A percentile compares a stretch with the other conserved stretches of the same genome.
These are phyloP conservation scores for Callorhinus ursinus DNA, from an alignment of 2,113 vertebrate genomes.

Conservation along the genomic window DNA sequence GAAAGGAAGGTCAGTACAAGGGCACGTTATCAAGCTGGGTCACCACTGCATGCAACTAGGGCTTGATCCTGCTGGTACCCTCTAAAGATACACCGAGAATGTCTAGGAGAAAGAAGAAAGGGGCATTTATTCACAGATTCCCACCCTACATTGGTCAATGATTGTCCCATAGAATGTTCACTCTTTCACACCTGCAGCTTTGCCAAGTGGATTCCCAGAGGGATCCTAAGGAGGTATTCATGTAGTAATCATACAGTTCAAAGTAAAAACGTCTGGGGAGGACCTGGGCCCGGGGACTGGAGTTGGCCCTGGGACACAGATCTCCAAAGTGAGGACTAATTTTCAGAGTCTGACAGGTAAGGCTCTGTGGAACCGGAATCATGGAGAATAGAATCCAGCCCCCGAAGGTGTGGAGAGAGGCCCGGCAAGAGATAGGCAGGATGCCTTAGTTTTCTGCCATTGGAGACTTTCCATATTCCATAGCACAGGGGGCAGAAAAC, in stretches of 20 bases:
- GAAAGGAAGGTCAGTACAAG: not conserved
- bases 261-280: not conserved
- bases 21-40: not conserved
- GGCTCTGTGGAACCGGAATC: not conserved
- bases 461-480: not conserved
- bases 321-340: not conserved
- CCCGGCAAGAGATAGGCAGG: not conserved
- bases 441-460: not conserved
- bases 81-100: not conserved
- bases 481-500: not conserved
- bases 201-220: not conserved
- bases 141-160: not conserved
- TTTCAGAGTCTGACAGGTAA: not conserved
- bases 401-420: not conserved
- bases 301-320: not conserved
- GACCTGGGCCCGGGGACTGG: no score
- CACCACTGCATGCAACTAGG: not conserved
- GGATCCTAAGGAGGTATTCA: not conserved
- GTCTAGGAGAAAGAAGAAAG: not conserved
- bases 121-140: not conserved
- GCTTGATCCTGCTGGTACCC: not conserved
- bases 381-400: not conserved
- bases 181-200: not conserved
- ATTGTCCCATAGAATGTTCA: not conserved
- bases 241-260: not conserved